A percentile compares a stretch with the other conserved stretches of the same genome.
These are phyloP conservation scores for Cricetomys ansorgei DNA, from an alignment of 2,113 vertebrate species.

Conservation along the genomic window DNA sequence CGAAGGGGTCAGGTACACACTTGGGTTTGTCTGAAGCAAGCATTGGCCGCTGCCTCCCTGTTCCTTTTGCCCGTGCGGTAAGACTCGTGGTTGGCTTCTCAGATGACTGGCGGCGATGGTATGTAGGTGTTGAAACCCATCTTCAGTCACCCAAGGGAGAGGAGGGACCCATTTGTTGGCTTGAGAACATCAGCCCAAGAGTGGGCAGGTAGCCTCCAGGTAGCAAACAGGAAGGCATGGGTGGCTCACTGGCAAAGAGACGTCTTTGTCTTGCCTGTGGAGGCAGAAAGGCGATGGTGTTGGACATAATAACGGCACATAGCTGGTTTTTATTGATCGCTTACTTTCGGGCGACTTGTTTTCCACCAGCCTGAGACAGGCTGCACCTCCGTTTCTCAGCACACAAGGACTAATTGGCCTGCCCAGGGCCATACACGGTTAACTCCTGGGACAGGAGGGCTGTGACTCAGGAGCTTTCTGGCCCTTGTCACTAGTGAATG, in stretches of 20 bases:
- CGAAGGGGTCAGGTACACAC: not conserved
- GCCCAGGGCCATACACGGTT: fast-evolving
- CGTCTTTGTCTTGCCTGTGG: not conserved
- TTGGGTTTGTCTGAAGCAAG: not conserved
- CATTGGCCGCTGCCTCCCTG: not conserved
- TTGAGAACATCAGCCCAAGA: not conserved
- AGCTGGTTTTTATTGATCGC: not conserved
- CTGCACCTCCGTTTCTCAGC: not conserved
- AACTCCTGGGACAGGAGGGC: not conserved
- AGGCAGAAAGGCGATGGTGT: not conserved
- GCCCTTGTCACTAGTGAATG: not conserved
- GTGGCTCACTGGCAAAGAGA: not conserved
- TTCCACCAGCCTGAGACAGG: not conserved
- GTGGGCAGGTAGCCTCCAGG: not conserved
- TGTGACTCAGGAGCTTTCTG: not conserved
- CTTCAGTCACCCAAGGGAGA: not conserved
- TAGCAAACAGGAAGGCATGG: not conserved
- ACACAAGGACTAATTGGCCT: not conserved
- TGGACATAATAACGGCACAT: not conserved
- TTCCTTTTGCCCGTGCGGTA: not conserved
- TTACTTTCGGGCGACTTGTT: not conserved
- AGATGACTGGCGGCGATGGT: not conserved
- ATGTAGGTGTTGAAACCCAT: not conserved
- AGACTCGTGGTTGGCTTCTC: not conserved
- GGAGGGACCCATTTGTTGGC: not conserved